A percentile compares a stretch with the other conserved stretches of the same genome.
phyloP scores from a whole-genome alignment of 2,888 invertebrate genomes.

The Brachynemurus nebulosus region DNA sequence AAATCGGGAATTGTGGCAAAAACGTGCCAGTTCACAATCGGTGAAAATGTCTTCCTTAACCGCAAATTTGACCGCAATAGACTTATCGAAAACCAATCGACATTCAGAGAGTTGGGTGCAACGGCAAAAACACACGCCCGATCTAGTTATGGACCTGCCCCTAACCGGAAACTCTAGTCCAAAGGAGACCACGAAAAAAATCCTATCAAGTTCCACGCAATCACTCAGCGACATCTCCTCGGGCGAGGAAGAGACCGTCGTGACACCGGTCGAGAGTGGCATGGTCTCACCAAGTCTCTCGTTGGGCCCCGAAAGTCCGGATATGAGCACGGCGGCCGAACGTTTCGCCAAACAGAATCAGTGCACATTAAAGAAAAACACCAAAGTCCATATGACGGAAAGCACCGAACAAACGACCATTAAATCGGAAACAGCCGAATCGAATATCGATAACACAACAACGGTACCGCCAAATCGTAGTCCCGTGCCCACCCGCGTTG shows the following conservation, averaged over 20 bases:
- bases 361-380: slow-evolving; percentile 60
- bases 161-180: slow-evolving; percentile 32
- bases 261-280: too few relatives aligned
- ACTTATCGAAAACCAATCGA: slow-evolving; percentile 24
- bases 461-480: slow-evolving; percentile 24
- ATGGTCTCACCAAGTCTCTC: too few relatives aligned
- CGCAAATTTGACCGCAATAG: slow-evolving; percentile 21
- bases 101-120: slow-evolving; percentile 28
- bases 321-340: slow-evolving; percentile 61
- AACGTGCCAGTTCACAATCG: slow-evolving; percentile 40
- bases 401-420: slow-evolving; percentile 18
- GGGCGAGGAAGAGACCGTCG: slow-evolving; percentile 17
- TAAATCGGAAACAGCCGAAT: slow-evolving; percentile 17
- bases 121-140: slow-evolving; percentile 51
- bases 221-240: slow-evolving; percentile 1
- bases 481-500: slow-evolving; percentile 43
- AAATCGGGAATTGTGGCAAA: slow-evolving; percentile 47
- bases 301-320: slow-evolving; percentile 40
- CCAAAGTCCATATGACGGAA: slow-evolving; percentile 27
- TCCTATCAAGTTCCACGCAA: slow-evolving; percentile 21
- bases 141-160: slow-evolving; percentile 75
- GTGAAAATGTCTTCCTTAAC: slow-evolving; percentile 23
- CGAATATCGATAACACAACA: slow-evolving; percentile 21
- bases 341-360: slow-evolving; percentile 67
- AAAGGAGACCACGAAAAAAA: slow-evolving; percentile 28